Evolutionary conservation across 2,888 invertebrate genomes (phyloP).

Genomic region (Limenitis camilla): DNA sequence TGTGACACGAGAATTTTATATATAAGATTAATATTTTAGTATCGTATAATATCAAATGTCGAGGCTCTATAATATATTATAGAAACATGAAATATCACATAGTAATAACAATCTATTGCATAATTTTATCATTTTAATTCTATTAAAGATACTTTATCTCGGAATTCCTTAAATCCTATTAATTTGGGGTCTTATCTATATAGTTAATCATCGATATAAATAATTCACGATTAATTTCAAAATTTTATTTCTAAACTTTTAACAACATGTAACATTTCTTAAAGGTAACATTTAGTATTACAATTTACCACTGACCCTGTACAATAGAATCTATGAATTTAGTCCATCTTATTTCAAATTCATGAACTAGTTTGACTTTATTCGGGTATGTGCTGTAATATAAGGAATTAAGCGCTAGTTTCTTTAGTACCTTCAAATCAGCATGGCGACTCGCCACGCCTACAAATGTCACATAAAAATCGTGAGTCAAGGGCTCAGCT

Average conservation of each 20-base stretch:
- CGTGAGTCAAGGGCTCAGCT: slow-evolving; percentile 79
- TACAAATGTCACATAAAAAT: slow-evolving; percentile 85
- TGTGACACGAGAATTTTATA: too few species aligned
- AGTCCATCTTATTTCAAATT: slow-evolving; percentile 60
- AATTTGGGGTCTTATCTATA: too few species aligned
- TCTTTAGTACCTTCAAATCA: slow-evolving; percentile 82
- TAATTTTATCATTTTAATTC: too few species aligned
- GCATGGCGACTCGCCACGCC: slow-evolving; percentile 81
- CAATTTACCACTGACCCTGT: slow-evolving; percentile 33
- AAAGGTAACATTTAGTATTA: not conserved
- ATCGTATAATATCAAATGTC: too few species aligned
- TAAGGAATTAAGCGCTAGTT: slow-evolving; percentile 83
- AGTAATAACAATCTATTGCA: too few species aligned
- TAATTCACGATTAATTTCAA: too few species aligned
- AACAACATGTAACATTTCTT: not conserved
- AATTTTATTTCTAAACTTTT: not conserved
- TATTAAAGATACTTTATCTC: too few species aligned
- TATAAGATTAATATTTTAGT: too few species aligned
- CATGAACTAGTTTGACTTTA: slow-evolving; percentile 48
- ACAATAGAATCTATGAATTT: slow-evolving; percentile 49
- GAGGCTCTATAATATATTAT: too few species aligned
- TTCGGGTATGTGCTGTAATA: slow-evolving; percentile 76
- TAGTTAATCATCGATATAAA: too few species aligned
- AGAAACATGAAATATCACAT: too few species aligned
- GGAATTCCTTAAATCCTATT: too few species aligned